Conservation (phyloP, 2,888 invertebrate species). For the Tachina fera region DNA sequence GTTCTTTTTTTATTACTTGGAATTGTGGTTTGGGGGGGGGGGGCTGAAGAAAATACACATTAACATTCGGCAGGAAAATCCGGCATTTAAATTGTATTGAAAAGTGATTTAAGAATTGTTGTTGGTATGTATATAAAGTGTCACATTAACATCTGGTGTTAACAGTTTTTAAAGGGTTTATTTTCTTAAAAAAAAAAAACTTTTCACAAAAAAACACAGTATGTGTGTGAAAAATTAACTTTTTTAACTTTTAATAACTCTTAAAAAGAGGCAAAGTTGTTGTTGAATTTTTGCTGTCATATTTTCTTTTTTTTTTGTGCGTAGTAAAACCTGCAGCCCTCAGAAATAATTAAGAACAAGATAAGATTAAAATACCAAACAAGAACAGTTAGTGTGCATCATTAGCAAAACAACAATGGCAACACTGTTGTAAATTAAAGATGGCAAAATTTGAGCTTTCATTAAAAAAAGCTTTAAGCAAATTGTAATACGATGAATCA, state of each 20-base stretch:
- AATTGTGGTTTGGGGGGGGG: constrained; percentile 11
- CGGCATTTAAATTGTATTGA: constrained; percentile 34
- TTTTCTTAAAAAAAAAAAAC: not conserved
- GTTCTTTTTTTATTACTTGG: constrained; percentile 25
- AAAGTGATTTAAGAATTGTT: constrained; percentile 27
- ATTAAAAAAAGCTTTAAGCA: no score
- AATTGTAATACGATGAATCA: no score
- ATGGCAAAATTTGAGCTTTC: no score
- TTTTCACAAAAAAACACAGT: not conserved
- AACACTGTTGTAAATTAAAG: no score
- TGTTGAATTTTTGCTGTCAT: not conserved
- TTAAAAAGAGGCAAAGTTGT: not conserved
- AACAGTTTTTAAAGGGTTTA: constrained; percentile 20
- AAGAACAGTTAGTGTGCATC: no score
- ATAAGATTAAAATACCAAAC: no score
- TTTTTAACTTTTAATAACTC: not conserved
- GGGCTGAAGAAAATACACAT: not conserved
- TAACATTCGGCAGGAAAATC: constrained; percentile 14
- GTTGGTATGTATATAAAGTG: not conserved
- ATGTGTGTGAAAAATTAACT: not conserved
- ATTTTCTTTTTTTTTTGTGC: not conserved
- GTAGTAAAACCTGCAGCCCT: no score
- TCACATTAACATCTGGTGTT: constrained; percentile 31
- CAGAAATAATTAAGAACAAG: no score
- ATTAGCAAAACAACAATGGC: no score